Base-by-base conservation (phyloP, 2,888 invertebrate species). In the Pheosia tremula region DNA sequence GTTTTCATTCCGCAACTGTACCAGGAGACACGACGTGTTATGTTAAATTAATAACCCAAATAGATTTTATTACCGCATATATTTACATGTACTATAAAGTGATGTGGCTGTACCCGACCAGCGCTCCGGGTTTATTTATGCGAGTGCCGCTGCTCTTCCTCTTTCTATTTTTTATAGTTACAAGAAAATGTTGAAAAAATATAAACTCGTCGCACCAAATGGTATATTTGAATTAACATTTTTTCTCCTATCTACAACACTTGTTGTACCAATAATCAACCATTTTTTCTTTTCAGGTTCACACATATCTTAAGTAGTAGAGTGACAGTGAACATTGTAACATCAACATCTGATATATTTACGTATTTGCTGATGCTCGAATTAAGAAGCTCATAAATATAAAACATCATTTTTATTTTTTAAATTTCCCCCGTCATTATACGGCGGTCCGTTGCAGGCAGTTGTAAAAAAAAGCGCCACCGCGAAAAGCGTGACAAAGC, bases 61-160 rank as follows among this genome's bases (percentile, higher is more conserved):
- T 86, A 89, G 86, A 87, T 88, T 89, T 89, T 88, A 89, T 87
- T 86, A 81, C 85, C 75, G 81, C 82, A 88, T 89, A 89, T 88
- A 88, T 90, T 89, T 88, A 87, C 83, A 83, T 86, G 84, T 81
- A 72, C 78, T 76, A 80, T 73, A 82, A 83, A 85, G 80, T 83
- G 80, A 81, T 80, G 81, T 80, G 75, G 71, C 76, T 77, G 73
- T 71, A 73, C 76, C 71, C 59, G 62, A 61, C 69, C 72, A 74
- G 71, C 66, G 81, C 73, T 73, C 79, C 67, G 79, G 74, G 81
- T 85, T 84, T 84, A 78, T 72, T 67, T 74, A 65, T 71, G 63
- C 62, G 58, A 62, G 66, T 60, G 64, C 62, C 59, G 64, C 65
- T 60, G 66, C 57, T 71, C 64, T 66, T 54, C 56, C 59, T 66